phyloP scores from a whole-genome alignment of 2,113 vertebrate genomes.

The Silurus glanis region DNA sequence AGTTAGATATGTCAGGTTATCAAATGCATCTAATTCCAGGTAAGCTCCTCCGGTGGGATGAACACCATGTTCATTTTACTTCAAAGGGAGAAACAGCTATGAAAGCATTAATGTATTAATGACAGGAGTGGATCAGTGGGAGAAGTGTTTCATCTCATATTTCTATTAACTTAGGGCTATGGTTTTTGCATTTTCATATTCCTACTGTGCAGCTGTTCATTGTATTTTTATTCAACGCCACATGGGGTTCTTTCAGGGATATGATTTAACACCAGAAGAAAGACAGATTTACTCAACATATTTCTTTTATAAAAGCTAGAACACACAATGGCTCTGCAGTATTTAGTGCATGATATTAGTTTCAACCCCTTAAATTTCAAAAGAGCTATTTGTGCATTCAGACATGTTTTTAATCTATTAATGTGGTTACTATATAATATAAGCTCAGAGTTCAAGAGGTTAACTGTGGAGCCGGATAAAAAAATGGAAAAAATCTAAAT shows the following conservation, averaged over 20 bases:
- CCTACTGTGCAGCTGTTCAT: neutral
- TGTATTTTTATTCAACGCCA: neutral
- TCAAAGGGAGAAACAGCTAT: neutral
- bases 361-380: neutral
- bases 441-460: neutral
- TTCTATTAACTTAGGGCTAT: neutral
- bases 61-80: neutral
- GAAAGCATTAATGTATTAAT: neutral
- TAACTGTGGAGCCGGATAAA: neutral
- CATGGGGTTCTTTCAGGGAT: neutral
- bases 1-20: neutral
- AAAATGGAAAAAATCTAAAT: neutral
- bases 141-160: conserved; percentile 1
- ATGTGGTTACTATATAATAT: neutral
- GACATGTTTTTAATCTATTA: neutral
- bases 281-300: neutral
- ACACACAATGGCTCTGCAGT: neutral
- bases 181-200: conserved; percentile 5
- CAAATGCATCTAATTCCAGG: neutral
- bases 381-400: neutral
- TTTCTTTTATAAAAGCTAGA: neutral
- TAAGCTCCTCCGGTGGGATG: neutral
- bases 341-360: neutral
- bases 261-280: neutral
- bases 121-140: neutral